These are phyloP conservation scores for Bunonema sp. DNA, from an alignment of 2,888 invertebrate genomes.

Conservation along the genomic window DNA sequence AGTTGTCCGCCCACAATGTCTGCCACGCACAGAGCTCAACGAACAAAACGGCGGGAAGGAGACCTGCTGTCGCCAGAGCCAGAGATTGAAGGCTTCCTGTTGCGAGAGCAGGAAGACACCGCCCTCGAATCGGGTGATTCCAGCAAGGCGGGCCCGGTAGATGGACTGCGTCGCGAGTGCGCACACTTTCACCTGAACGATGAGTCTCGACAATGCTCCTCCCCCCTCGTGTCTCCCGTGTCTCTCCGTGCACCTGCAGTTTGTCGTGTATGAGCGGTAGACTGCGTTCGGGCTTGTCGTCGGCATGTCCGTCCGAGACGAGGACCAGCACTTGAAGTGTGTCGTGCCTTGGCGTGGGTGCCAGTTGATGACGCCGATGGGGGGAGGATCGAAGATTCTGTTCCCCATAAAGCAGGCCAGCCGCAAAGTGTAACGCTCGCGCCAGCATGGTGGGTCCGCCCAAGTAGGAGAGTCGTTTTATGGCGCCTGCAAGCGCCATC, in stretches of 20 bases:
- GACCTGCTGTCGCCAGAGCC: slow-evolving; percentile 39
- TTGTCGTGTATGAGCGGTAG: no score
- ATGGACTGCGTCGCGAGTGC: slow-evolving; percentile 17
- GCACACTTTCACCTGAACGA: slow-evolving; percentile 13
- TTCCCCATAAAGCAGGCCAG: slow-evolving; percentile 34
- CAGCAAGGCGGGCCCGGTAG: slow-evolving; percentile 22
- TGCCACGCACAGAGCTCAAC: no score
- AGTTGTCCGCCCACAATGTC: no score
- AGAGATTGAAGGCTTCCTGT: slow-evolving; percentile 31
- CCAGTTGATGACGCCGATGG: slow-evolving; percentile 15
- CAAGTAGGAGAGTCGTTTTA: slow-evolving; percentile 30
- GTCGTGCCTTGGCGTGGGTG: slow-evolving; percentile 36
- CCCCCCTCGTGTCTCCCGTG: no score
- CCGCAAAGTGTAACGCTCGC: slow-evolving; percentile 34
- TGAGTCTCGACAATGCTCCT: no score
- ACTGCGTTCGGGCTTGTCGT: no score
- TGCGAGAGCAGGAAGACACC: slow-evolving; percentile 29
- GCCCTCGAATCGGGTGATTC: slow-evolving; percentile 33
- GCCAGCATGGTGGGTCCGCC: slow-evolving; percentile 39
- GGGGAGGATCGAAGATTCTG: slow-evolving; percentile 27
- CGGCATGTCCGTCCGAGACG: slow-evolving; percentile 32
- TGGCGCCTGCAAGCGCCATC: slow-evolving; percentile 22
- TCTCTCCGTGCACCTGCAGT: no score
- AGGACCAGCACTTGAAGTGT: slow-evolving; percentile 28
- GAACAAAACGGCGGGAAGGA: no score